Percentiles rank a stretch among this genome's conserved stretches.
Evolutionary conservation across 2,888 invertebrate genomes (phyloP).

Genomic region (Eupithecia exiguata): DNA sequence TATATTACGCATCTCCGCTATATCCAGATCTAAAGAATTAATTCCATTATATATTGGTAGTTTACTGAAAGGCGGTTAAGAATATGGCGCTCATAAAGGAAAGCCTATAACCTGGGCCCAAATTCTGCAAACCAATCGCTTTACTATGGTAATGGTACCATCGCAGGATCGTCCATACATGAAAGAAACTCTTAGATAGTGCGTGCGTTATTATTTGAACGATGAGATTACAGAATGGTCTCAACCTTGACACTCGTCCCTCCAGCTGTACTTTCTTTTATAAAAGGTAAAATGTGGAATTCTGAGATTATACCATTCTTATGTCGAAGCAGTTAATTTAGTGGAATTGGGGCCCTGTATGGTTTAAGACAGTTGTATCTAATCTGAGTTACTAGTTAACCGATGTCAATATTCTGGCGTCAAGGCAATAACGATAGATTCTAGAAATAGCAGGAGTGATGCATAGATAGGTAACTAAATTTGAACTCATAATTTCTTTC

Average conservation of each 20-base stretch:
- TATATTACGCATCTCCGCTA: constrained; percentile 20
- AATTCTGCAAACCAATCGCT: too few species aligned
- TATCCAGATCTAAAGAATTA: neutral
- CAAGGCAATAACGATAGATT: neutral
- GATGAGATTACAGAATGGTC: too few species aligned
- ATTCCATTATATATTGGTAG: neutral
- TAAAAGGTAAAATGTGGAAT: too few species aligned
- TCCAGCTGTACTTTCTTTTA: too few species aligned
- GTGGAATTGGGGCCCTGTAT: neutral
- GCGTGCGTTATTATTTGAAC: too few species aligned
- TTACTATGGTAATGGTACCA: too few species aligned
- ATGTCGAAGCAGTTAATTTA: too few species aligned
- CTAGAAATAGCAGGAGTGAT: constrained; percentile 2
- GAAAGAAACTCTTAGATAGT: too few species aligned
- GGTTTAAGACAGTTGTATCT: neutral
- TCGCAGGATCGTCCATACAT: too few species aligned
- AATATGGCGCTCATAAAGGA: neutral
- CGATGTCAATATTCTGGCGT: neutral
- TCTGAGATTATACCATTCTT: too few species aligned
- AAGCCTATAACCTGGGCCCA: neutral
- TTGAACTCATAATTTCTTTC: constrained; percentile 34
- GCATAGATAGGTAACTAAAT: constrained; percentile 33
- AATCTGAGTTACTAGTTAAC: neutral
- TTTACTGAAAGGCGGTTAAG: too few species aligned
- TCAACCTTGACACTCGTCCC: too few species aligned